Evolutionary conservation across 37 sponge, comb jelly and placozoan genomes (phyloP), one percentile per base, ranked within the genome.

Genomic region (Dysidea cf. avara): DNA sequence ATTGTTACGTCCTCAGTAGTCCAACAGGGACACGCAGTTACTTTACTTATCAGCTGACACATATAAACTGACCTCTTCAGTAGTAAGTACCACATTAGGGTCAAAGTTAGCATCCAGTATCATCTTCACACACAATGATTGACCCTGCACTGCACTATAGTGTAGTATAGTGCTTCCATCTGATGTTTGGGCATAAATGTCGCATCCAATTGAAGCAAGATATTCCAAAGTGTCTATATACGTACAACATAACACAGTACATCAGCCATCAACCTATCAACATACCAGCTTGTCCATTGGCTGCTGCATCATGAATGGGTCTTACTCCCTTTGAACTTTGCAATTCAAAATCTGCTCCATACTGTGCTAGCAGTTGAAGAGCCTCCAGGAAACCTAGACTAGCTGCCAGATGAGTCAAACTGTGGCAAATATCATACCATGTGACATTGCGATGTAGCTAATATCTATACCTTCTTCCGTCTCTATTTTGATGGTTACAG

Each of bases 391-490:
- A 75, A 0, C 90, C 90, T 5, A 70, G 29, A 57, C 58, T 69
- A 48, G 84, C 74, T 6, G 90, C 90, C 21, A 89, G 57, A 33
- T 83, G 85, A 35, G 61, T 64, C 26, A 80, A 76, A 33, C 90
- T 88, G 56, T 16, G 25, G 46, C 46, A 43, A 43, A 43, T 43
- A 43, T 43, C 7, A 43, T 12, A 9, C 5, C 9, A 43, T 43
- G 46, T 5, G 46, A 12, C 9, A 5, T 43, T 43, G 5, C 9
- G 9, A 43, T 18, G 31, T 31, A 34, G 18, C 9, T 63, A 63
- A 21, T 1, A 24, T 7, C 29, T 55, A 6, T 51, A 89, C 90
- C 85, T 90, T 47, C 81, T 80, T 0, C 39, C 37, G n/a, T 90
- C 82, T 24, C 39, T 56, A 66, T 92, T 70, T 57, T 46, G 62